A percentile compares a stretch with the other conserved stretches of the same genome.
phyloP scores from a whole-genome alignment of 2,888 invertebrate genomes.

The Lathronympha strigana region DNA sequence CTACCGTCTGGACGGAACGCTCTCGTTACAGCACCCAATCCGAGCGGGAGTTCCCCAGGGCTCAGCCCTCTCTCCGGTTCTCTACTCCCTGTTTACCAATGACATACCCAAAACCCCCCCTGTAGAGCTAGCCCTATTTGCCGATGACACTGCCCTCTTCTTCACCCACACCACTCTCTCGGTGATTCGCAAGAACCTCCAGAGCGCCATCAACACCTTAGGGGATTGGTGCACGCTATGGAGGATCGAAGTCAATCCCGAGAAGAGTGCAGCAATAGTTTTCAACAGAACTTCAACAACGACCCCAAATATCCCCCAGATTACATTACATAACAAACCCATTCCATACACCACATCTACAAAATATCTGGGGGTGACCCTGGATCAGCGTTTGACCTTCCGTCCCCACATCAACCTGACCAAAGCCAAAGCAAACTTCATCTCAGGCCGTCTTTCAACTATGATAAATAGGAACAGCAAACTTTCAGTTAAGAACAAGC shows the following conservation, averaged over 20 bases:
- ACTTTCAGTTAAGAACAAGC: not conserved
- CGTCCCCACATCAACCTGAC: not conserved
- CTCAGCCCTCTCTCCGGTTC: not conserved
- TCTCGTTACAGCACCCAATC: conserved; percentile 5
- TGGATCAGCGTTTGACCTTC: not conserved
- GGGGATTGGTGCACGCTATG: conserved; percentile 6
- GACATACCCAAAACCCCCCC: not conserved
- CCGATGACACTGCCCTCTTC: conserved; percentile 19
- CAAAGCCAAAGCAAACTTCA: not conserved
- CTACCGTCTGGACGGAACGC: not conserved
- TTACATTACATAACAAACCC: not conserved
- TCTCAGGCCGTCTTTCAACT: not conserved
- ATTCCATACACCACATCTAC: not conserved
- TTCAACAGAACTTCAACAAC: not conserved
- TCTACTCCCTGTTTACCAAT: not conserved
- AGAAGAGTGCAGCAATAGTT: not conserved
- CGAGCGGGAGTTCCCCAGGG: conserved; percentile 25
- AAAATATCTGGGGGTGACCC: not conserved
- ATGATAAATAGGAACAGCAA: not conserved
- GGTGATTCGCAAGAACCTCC: not conserved
- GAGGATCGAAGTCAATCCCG: conserved; percentile 9
- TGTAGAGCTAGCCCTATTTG: not conserved
- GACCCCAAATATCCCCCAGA: not conserved
- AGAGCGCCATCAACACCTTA: not conserved
- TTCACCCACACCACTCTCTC: not conserved